Conservation (phyloP, 2,797 vertebrate genomes). For the Rhincodon typus region DNA sequence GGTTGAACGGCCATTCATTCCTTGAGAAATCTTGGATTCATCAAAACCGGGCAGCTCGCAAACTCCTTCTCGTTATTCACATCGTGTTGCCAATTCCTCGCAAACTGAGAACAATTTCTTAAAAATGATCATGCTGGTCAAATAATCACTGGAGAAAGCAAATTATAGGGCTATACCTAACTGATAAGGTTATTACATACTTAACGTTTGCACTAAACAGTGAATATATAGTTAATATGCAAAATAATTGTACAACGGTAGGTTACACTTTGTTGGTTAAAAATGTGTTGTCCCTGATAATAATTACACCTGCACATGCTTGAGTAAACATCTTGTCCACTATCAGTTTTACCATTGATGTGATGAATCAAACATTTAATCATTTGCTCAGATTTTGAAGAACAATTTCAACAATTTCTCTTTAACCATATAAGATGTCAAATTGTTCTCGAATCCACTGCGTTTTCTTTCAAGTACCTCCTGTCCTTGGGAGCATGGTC, state of each 20-base stretch:
- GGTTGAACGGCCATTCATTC: background rate
- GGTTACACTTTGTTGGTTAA: too few species aligned
- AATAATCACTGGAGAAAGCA: background rate
- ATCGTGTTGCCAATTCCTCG: background rate
- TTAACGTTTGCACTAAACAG: background rate
- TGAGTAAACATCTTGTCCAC: background rate
- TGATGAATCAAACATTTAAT: background rate
- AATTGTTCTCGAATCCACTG: background rate
- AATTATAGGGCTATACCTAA: background rate
- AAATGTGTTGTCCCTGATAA: background rate
- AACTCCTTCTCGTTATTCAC: background rate
- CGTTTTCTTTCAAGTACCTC: background rate
- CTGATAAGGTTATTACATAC: background rate
- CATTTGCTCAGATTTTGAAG: background rate
- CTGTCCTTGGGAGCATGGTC: background rate
- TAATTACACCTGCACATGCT: background rate
- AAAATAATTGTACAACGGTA: too few species aligned
- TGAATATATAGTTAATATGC: background rate
- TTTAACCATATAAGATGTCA: background rate
- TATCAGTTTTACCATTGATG: background rate
- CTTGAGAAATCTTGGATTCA: background rate
- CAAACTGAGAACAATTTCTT: background rate
- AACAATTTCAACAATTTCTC: background rate
- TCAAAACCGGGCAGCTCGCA: background rate
- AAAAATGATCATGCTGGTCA: background rate